A percentile compares a stretch with the other conserved stretches of the same genome.
Evolutionary conservation across 2,888 invertebrate genomes (phyloP).

Genomic region (Callinectes sapidus): DNA sequence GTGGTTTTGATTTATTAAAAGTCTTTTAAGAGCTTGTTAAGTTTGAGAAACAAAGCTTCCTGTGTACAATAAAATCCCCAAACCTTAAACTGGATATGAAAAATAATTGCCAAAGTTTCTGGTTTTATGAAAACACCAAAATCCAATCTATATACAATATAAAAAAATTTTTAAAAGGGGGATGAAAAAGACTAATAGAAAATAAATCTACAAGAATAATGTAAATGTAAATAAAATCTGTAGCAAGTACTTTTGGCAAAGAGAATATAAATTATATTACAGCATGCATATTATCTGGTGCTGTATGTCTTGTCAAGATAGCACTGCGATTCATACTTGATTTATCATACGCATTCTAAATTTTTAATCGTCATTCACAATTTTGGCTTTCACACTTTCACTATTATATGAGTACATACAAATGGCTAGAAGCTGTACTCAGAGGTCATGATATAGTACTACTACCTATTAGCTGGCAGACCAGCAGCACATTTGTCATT

Average conservation of each 20-base stretch:
- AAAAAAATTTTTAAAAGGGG: background rate
- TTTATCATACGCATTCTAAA: background rate
- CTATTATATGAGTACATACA: no score
- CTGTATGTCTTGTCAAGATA: background rate
- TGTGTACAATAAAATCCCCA: background rate
- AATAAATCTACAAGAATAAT: background rate
- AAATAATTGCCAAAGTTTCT: background rate
- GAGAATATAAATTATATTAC: background rate
- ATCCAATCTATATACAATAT: background rate
- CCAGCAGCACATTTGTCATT: background rate
- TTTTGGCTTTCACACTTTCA: background rate
- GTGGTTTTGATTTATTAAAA: background rate
- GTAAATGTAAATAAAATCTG: background rate
- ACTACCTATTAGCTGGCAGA: background rate
- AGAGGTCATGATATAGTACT: constrained; percentile 3
- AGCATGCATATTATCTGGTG: background rate
- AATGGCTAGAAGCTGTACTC: background rate
- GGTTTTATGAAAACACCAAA: background rate
- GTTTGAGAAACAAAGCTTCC: background rate
- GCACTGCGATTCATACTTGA: background rate
- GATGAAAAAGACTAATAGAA: background rate
- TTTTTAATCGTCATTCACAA: background rate
- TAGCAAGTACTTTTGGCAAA: constrained; percentile 7
- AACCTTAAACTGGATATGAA: background rate
- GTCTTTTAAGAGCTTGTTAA: background rate